A percentile compares a stretch with the other conserved stretches of the same genome.
These are phyloP conservation scores for Sebastes steindachneri DNA, from an alignment of 2,797 vertebrate genomes.

Conservation along the genomic window DNA sequence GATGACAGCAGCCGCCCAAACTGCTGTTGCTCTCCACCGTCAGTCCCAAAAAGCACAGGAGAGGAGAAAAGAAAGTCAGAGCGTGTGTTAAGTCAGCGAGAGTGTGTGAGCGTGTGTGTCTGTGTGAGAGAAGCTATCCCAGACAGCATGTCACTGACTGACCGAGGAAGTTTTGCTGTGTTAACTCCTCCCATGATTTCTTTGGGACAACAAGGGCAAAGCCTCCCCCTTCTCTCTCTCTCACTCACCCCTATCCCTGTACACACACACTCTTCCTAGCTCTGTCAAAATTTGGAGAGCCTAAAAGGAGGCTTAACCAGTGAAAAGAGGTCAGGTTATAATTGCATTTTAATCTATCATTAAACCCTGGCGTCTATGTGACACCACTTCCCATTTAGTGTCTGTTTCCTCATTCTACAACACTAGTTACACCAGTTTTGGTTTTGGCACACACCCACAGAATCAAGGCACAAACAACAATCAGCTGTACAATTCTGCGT, in stretches of 20 bases:
- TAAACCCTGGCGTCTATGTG: not conserved
- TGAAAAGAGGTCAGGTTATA: not conserved
- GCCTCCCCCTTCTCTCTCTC: slow-evolving; percentile 11
- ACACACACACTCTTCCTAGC: not conserved
- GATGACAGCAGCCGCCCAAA: slow-evolving; percentile 30
- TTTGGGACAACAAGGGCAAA: slow-evolving; percentile 31
- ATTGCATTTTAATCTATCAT: not conserved
- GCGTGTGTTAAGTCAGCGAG: slow-evolving; percentile 6
- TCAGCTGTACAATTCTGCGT: slow-evolving; percentile 16
- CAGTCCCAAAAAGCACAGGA: not conserved
- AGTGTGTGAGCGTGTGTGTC: not conserved
- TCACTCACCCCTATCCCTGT: not conserved
- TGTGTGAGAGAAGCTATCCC: slow-evolving; percentile 31
- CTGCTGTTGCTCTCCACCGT: slow-evolving; percentile 31
- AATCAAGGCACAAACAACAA: not conserved
- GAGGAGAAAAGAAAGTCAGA: slow-evolving; percentile 2
- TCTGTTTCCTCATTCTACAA: slow-evolving; percentile 60
- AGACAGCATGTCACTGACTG: slow-evolving; percentile 58
- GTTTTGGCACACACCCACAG: not conserved
- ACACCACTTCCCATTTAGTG: not conserved
- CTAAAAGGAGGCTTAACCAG: not conserved
- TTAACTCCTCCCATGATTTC: slow-evolving; percentile 72
- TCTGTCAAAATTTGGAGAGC: slow-evolving; percentile 6
- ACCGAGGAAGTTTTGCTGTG: slow-evolving; percentile 59
- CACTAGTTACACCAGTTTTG: slow-evolving; percentile 69